Base-by-base conservation (phyloP, 2,113 vertebrate species). In the Geococcyx californianus region DNA sequence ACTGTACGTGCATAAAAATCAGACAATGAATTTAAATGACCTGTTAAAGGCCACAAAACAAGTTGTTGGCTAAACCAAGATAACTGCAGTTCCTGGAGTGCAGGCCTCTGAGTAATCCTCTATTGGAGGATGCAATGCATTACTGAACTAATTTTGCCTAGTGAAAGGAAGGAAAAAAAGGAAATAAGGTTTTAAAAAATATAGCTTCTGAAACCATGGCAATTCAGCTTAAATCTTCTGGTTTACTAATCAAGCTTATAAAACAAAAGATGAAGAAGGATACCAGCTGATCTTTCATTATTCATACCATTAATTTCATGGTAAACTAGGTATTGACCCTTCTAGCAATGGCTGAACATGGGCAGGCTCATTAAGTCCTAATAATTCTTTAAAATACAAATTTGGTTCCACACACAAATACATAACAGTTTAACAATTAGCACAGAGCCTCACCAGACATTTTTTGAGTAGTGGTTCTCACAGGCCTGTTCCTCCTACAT, bases 41-140 rank as follows among this genome's bases (percentile, higher is more conserved):
- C 87, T 73, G 40, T 67, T 94, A 82, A 94, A 95, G 93, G 75
- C 92, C 85, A 92, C 83, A 94, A 80, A 89, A 85, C 76, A 87
- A 94, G 56, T 24, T 88, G 68, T 83, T 88, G 82, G 84, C 82
- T 87, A 89, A 91, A 64, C 56, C 67, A 87, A 89, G 81, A 49
- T 76, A 87, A 94, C n/a, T 85, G 83, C 79, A 93, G 79, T 44
- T 92, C 90, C 81, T 73, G 31, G 34, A 59, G 56, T 26, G 28
- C 62, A 59, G 42, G 78, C 52, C 44, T 89, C 64, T 52, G 69
- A 87, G 68, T 62, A 93, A 93, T 73, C 87, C 11, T 1, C 82
- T 64, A 74, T 38, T 56, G 52, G 49, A 79, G 67, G 76, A 14
- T 11, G 21, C n/a, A 81, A 4, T 11, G 2, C 23, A 59, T 6